A percentile compares a stretch with the other conserved stretches of the same genome.
These are phyloP conservation scores for Hippocampus comes DNA, from an alignment of 2,113 vertebrate genomes.

Conservation along the genomic window DNA sequence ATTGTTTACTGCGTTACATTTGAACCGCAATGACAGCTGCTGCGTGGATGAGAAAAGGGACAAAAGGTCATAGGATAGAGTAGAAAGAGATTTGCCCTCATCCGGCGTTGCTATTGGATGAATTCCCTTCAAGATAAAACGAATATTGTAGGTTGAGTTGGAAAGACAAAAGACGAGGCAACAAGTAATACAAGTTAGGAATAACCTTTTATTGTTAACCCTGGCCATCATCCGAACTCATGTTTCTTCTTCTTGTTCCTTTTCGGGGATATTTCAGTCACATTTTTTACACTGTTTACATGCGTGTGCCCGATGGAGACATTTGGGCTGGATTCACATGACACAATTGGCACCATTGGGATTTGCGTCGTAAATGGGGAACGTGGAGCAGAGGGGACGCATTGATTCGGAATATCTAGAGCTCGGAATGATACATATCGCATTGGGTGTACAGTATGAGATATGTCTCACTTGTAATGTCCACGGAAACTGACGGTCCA, in stretches of 20 bases:
- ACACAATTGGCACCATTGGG: background rate
- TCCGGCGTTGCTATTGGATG: conserved; percentile 13
- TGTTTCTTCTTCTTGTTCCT: background rate
- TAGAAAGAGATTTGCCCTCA: conserved; percentile 10
- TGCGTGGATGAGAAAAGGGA: conserved; percentile 73
- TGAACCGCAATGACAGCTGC: conserved; percentile 61
- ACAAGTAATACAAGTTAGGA: conserved; percentile 10
- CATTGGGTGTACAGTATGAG: background rate
- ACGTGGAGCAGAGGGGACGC: too few species aligned
- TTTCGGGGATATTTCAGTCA: background rate
- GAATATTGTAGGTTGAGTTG: conserved; percentile 39
- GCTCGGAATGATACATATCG: background rate
- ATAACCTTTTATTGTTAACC: conserved; percentile 27
- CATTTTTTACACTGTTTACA: conserved; percentile 3
- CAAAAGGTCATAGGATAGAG: conserved; percentile 43
- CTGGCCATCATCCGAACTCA: conserved; percentile 9
- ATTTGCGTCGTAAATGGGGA: background rate
- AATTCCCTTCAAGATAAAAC: conserved; percentile 6
- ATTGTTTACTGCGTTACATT: conserved; percentile 61
- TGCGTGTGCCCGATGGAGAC: background rate
- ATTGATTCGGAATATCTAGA: background rate
- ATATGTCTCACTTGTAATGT: background rate
- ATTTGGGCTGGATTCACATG: background rate
- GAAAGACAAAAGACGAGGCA: conserved; percentile 21
- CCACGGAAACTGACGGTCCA: background rate